Evolutionary conservation across 2,113 vertebrate species (phyloP).

Genomic region (Parotia lawesii): DNA sequence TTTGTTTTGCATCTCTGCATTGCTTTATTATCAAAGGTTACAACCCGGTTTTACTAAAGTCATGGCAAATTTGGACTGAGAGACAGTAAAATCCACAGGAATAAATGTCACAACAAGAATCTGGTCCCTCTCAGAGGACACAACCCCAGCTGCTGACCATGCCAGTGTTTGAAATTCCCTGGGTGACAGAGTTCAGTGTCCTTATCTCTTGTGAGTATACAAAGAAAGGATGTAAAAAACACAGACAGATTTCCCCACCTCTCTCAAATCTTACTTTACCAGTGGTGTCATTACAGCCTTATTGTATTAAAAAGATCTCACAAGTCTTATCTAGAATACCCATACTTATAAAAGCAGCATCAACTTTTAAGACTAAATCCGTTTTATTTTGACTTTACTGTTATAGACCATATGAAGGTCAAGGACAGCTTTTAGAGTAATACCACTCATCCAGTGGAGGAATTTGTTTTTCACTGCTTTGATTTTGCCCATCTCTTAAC

Average conservation of each 20-base stretch:
- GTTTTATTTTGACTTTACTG: neutral
- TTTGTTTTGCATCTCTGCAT: neutral
- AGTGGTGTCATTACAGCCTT: neutral
- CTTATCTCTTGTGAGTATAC: neutral
- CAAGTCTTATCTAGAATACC: neutral
- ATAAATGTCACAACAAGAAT: neutral
- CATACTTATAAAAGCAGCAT: neutral
- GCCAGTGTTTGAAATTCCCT: neutral
- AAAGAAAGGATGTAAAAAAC: neutral
- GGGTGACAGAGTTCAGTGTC: neutral
- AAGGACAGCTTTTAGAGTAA: neutral
- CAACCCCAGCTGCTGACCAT: neutral
- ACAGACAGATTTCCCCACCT: neutral
- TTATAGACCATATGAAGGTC: neutral
- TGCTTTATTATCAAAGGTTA: neutral
- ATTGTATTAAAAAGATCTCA: neutral
- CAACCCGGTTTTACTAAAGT: neutral
- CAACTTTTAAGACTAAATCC: neutral
- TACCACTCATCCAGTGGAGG: neutral
- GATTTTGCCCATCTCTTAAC: neutral
- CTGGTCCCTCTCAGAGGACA: neutral
- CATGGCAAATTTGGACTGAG: neutral
- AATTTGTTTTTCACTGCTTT: constrained; percentile 6
- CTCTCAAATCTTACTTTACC: neutral
- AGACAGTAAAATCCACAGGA: neutral